Percentiles rank a stretch among this genome's conserved stretches.
phyloP scores from a whole-genome alignment of 2,888 invertebrate genomes.

The Agapetus fuscipes region DNA sequence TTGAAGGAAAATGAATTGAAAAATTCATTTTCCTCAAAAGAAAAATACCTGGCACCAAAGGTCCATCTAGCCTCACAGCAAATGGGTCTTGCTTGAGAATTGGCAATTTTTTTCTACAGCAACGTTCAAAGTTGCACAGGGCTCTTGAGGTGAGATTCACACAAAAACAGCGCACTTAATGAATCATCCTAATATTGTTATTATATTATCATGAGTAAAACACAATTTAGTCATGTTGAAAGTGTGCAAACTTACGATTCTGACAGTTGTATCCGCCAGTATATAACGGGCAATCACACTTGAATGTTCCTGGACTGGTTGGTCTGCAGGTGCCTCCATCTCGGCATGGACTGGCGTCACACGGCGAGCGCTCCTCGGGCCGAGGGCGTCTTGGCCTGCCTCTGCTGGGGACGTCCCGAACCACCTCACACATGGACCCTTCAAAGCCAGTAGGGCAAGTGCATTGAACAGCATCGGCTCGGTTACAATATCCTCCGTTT shows the following conservation, averaged over 20 bases:
- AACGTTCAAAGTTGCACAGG: too few species aligned
- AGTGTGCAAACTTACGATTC: slow-evolving; percentile 46
- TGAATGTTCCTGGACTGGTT: slow-evolving; percentile 40
- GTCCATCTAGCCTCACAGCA: too few species aligned
- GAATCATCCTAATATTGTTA: too few species aligned
- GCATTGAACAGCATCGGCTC: slow-evolving; percentile 44
- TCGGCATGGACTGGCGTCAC: slow-evolving; percentile 60
- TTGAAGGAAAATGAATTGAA: too few species aligned
- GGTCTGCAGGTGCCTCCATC: slow-evolving; percentile 69
- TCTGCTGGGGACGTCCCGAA: neutral
- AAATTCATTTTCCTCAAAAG: too few species aligned
- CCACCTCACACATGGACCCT: slow-evolving; percentile 34
- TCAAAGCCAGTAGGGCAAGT: slow-evolving; percentile 39
- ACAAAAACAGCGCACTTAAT: too few species aligned
- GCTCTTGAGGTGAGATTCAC: too few species aligned
- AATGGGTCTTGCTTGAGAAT: too few species aligned
- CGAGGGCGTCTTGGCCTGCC: slow-evolving; percentile 23
- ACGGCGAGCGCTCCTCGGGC: slow-evolving; percentile 35
- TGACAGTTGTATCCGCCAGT: slow-evolving; percentile 72
- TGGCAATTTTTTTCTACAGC: slow-evolving; percentile 18
- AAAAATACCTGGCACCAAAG: too few species aligned
- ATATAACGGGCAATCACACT: slow-evolving; percentile 75
- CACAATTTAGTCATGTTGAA: slow-evolving; percentile 27
- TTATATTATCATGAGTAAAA: slow-evolving; percentile 33
- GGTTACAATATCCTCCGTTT: slow-evolving; percentile 56